These are phyloP conservation scores for Prenolepis imparis DNA, from an alignment of 2,888 invertebrate genomes.

Conservation along the genomic window DNA sequence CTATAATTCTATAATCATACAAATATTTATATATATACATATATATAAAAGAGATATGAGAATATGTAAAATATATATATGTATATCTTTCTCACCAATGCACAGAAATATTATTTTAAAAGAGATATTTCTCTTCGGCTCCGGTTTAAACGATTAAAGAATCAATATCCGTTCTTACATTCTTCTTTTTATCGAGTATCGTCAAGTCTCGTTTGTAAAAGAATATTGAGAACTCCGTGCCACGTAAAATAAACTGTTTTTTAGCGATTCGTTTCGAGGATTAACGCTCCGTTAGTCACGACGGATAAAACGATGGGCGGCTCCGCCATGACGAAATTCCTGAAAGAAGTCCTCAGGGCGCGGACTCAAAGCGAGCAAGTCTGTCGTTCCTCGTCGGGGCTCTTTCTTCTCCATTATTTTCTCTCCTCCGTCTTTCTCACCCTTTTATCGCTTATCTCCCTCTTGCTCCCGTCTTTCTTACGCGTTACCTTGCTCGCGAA, in stretches of 20 bases:
- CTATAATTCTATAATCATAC: background rate
- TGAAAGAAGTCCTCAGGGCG: slow-evolving; percentile 71
- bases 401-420: slow-evolving; percentile 47
- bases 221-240: slow-evolving; percentile 61
- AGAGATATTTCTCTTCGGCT: background rate
- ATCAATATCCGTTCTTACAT: slow-evolving; percentile 44
- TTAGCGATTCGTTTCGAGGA: slow-evolving; percentile 77
- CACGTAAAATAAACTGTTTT: slow-evolving; percentile 77
- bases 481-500: slow-evolving; percentile 44
- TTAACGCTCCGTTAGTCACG: slow-evolving; percentile 79
- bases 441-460: slow-evolving; percentile 17
- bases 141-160: slow-evolving; percentile 42
- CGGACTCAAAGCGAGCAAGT: slow-evolving; percentile 60
- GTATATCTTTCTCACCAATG: background rate
- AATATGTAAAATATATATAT: background rate
- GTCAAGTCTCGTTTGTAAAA: slow-evolving; percentile 28
- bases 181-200: slow-evolving; percentile 38
- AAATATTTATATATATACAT: background rate
- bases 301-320: slow-evolving; percentile 71
- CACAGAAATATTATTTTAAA: slow-evolving; percentile 44
- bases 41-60: background rate
- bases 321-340: slow-evolving; percentile 74
- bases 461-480: slow-evolving; percentile 12
- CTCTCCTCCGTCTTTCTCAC: slow-evolving; percentile 42
- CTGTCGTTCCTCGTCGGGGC: slow-evolving; percentile 53